These are phyloP conservation scores for Bellardia bayeri DNA, from an alignment of 2,888 invertebrate species.

Conservation along the genomic window DNA sequence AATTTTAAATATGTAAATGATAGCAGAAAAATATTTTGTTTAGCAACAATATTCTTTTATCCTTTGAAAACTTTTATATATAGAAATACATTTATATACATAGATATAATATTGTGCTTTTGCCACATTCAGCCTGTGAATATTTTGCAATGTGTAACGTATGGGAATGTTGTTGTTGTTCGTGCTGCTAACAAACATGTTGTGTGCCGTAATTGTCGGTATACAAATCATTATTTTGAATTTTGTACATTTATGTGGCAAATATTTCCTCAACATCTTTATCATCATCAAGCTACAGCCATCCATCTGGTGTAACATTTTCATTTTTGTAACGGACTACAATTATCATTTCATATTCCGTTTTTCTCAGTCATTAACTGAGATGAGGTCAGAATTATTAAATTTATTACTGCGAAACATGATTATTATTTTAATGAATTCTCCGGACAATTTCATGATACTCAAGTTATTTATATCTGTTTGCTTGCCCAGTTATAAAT, in stretches of 20 bases:
- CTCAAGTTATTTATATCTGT: conserved; percentile 25
- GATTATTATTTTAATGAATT: conserved; percentile 53
- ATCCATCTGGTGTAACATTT: neutral
- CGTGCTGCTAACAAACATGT: neutral
- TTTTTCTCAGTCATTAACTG: neutral
- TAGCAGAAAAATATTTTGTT: neutral
- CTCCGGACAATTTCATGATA: conserved; percentile 37
- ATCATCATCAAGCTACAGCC: neutral
- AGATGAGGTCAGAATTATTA: conserved; percentile 11
- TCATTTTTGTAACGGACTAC: neutral
- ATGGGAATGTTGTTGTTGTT: neutral
- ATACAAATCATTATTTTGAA: neutral
- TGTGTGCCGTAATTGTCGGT: neutral
- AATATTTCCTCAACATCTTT: neutral
- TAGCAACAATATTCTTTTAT: too few relatives aligned
- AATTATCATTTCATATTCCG: neutral
- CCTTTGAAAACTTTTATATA: too few relatives aligned
- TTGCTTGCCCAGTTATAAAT: neutral
- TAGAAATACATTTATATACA: neutral
- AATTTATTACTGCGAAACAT: conserved; percentile 1
- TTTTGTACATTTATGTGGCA: neutral
- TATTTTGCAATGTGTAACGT: neutral
- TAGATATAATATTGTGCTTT: too few relatives aligned
- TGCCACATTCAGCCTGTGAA: neutral
- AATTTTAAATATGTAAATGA: conserved; percentile 49